Conservation (phyloP, 2,797 vertebrate genomes). For the Dipus sagitta region DNA sequence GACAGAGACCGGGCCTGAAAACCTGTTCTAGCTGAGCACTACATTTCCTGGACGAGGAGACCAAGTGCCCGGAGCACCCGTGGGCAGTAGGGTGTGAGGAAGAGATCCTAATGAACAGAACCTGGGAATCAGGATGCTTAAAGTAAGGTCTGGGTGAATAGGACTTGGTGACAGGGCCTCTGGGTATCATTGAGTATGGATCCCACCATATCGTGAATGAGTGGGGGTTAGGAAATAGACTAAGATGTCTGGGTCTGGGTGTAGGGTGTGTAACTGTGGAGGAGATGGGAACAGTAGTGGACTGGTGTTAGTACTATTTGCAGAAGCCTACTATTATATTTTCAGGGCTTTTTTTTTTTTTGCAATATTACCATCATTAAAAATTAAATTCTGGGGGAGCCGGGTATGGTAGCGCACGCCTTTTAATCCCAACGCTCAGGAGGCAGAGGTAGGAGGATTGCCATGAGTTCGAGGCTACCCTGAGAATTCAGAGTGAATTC, state of each 20-base stretch:
- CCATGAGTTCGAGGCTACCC: too few relatives aligned
- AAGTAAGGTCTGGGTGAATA: background rate
- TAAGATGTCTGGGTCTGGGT: background rate
- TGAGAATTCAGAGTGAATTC: too few relatives aligned
- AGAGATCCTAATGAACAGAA: background rate
- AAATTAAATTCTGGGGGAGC: background rate
- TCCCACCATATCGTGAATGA: background rate
- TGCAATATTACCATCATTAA: background rate
- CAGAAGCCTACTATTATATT: background rate
- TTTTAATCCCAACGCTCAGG: too few relatives aligned
- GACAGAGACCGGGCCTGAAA: background rate
- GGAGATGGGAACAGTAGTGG: background rate
- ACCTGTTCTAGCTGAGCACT: background rate
- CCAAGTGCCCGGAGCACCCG: background rate
- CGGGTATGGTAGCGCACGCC: too few relatives aligned
- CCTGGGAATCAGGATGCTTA: background rate
- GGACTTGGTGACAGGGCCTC: background rate
- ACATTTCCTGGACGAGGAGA: background rate
- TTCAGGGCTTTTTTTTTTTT: background rate
- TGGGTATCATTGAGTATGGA: background rate
- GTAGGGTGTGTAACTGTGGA: background rate
- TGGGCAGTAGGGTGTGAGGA: background rate
- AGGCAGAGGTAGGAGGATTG: too few relatives aligned
- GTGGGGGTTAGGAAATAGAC: background rate
- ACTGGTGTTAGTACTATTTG: background rate